Base-by-base conservation (phyloP, 2,113 vertebrate species). In the Lethenteron camtschaticum region DNA sequence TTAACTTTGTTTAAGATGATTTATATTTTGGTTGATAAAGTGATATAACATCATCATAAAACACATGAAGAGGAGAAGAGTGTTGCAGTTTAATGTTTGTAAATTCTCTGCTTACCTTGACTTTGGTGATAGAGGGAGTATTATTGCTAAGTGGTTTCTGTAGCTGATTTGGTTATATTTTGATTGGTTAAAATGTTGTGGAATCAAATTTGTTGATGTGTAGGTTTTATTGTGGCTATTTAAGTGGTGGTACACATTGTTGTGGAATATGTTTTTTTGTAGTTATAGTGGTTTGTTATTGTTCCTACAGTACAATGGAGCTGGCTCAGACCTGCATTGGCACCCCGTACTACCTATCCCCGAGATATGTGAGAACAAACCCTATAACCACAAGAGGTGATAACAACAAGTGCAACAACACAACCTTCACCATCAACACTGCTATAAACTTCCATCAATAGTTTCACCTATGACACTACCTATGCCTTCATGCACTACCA, bases 301-400 rank as follows among this genome's bases (percentile, higher is more conserved):
- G 59, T 78, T 72, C 76, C 14, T 76, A 14, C 75, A 94, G 90
- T 77, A 87, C 89, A 9, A 81, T 81, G 80, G 89, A 96, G 74
- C 75, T 96, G 70, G 91, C 85, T 71, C 77, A 75, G 55, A 94
- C 88, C 0, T 86, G 85, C 74, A 80, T 94, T 2, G 90, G 89
- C 68, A 95, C 88, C 0, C 90, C 89, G 1, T 89, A 85, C 74
- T 95, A 94, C 72, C 78, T 95, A 7, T 95, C 89, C 11, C 91
- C 8, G 91, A 96, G 78, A 92, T 95, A 73, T 96, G 90, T 73
- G 87, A 90, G 76, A 91, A 82, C 78, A 82, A 71, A 24, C 87
- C 87, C 0, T 95, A 99, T 79, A 99, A 99, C 80, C 96, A 99
- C 78, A 99, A 99, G 82, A 99, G 94, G 94, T 99, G 85, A 55